phyloP scores from a whole-genome alignment of 2,797 vertebrate species.

The Lacerta viridis region DNA sequence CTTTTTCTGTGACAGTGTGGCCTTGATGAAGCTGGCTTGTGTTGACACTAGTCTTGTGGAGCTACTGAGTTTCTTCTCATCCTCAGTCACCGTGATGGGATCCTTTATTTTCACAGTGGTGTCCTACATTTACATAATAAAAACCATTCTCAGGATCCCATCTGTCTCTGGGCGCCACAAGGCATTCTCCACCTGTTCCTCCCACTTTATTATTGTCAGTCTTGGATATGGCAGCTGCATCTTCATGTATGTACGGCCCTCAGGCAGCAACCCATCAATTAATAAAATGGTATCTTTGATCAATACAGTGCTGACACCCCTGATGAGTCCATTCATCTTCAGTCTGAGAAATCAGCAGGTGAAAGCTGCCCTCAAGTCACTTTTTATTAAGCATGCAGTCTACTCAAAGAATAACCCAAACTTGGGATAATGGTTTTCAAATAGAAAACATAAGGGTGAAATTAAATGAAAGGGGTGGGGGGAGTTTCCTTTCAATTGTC shows the following conservation, averaged over 20 bases:
- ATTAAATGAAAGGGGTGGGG: background rate
- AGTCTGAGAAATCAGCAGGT: constrained; percentile 73
- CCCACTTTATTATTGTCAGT: constrained; percentile 65
- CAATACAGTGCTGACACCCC: constrained; percentile 67
- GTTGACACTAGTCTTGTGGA: constrained; percentile 62
- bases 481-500: background rate
- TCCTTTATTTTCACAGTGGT: constrained; percentile 61
- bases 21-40: constrained; percentile 66
- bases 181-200: constrained; percentile 71
- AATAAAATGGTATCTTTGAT: constrained; percentile 72
- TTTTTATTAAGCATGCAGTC: background rate
- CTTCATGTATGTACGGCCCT: constrained; percentile 69
- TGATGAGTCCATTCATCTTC: constrained; percentile 75
- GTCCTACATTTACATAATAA: constrained; percentile 65
- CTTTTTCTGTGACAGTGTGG: constrained; percentile 63
- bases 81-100: constrained; percentile 57
- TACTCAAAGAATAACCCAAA: background rate
- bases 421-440: background rate
- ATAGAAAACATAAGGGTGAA: background rate
- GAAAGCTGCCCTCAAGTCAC: constrained; percentile 55
- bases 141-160: constrained; percentile 57
- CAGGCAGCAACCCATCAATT: constrained; percentile 45
- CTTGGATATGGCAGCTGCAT: constrained; percentile 75
- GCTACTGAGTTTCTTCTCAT: constrained; percentile 55
- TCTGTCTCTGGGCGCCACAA: constrained; percentile 60